Evolutionary conservation across 1,140 invertebrate genomes (phyloP).

Genomic region (Euwallacea fornicatus): DNA sequence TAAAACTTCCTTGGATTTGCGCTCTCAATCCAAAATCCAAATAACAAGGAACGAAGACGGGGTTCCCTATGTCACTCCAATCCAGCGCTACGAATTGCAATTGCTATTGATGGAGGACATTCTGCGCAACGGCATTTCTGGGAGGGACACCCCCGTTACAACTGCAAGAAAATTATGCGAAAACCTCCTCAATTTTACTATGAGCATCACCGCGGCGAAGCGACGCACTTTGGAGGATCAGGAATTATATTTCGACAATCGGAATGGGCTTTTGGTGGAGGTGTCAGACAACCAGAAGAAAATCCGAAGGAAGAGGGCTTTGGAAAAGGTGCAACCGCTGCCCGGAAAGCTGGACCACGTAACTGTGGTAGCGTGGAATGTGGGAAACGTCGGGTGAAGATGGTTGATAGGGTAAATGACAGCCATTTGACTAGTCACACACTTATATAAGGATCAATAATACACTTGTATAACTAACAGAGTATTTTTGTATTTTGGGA

Average conservation of each 20-base stretch:
- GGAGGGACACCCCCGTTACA: constrained; percentile 58
- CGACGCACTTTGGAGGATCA: constrained; percentile 77
- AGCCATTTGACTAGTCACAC: no score
- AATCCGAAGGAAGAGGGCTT: constrained; percentile 66
- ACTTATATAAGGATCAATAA: no score
- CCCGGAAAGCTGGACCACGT: constrained; percentile 95
- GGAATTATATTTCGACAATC: constrained; percentile 72
- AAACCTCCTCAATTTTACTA: constrained; percentile 76
- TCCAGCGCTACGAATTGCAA: constrained; percentile 78
- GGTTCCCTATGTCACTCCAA: constrained; percentile 75
- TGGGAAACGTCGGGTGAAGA: constrained; percentile 54
- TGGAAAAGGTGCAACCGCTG: constrained; percentile 70
- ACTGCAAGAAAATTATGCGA: constrained; percentile 70
- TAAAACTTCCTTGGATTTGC: constrained; percentile 58
- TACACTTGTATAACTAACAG: no score
- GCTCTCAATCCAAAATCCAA: constrained; percentile 42
- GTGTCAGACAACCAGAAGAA: constrained; percentile 66
- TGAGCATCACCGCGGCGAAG: constrained; percentile 76
- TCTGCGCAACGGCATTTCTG: constrained; percentile 72
- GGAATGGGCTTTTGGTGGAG: constrained; percentile 58
- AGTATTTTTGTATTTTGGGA: no score
- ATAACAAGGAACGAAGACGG: constrained; percentile 57
- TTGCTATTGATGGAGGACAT: constrained; percentile 80
- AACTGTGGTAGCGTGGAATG: constrained; percentile 80
- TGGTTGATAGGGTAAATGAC: no score